Base-by-base conservation (phyloP, 2,113 vertebrate genomes). In the Danio rerio region DNA sequence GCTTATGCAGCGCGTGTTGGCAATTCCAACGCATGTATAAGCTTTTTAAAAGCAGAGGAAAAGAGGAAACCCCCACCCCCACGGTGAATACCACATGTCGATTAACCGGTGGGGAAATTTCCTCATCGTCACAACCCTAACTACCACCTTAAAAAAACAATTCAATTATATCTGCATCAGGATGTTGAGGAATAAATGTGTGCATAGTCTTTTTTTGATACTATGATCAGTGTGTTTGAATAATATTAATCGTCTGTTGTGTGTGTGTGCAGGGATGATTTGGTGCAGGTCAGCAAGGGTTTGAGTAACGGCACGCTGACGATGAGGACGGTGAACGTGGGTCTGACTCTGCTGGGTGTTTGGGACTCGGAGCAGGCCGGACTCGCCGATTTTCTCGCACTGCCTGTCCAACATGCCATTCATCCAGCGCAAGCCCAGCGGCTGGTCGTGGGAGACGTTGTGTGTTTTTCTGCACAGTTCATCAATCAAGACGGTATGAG, bases 381-480 rank as follows among this genome's bases (percentile, higher is more conserved):
- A 0, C 90, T 96, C 76, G 94, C 94, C 0, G 98, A 99, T 80
- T 92, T 95, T 1, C 63, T 99, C 20, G 94, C 97, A 0, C 84
- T 99, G 56, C 96, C 96, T 0, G 97, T 99, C 0, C 92, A 92
- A 0, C 94, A 97, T 20, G 94, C 94, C 88, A 96, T 99, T 69
- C 86, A 91, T n/a, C 96, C 95, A 0, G 89, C 93, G 0, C 90
- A 94, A 7, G 65, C 86, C 0, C 91, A 92, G 0, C 84, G 88
- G 5, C 88, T 94, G 78, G 90, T 96, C 65, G 89, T 97, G 16
- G 97, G 97, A 0, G 98, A 99, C 0, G 93, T 99, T 31, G 93
- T 98, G 72, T 99, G 98, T 84, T 94, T 99, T 81, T 80, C 88
- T 16, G 88, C 93, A 1, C 90, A 87, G 0, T 87, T 97, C 20